These are phyloP conservation scores for Caenorhabditis sp. DNA, from an alignment of 2,888 invertebrate species.

Conservation along the genomic window DNA sequence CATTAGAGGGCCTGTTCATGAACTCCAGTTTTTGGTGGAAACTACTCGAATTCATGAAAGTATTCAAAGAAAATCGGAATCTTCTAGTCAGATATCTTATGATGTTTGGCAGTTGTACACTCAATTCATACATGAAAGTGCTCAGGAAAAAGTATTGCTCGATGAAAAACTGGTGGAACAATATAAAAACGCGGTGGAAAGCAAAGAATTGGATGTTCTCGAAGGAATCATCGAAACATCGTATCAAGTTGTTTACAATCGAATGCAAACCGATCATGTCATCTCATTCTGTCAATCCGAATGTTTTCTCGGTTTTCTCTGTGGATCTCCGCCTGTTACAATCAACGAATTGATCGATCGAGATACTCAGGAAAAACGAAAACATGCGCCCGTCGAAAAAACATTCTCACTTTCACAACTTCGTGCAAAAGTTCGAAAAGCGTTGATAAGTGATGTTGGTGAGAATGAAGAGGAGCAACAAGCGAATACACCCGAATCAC, in stretches of 20 bases:
- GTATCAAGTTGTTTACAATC: constrained; percentile 62
- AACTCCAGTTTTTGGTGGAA: constrained; percentile 63
- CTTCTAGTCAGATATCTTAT: constrained; percentile 46
- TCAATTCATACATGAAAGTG: constrained; percentile 61
- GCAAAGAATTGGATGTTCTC: constrained; percentile 32
- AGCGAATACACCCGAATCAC: constrained; percentile 25
- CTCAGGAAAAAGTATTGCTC: constrained; percentile 55
- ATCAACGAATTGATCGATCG: constrained; percentile 60
- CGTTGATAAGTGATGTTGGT: constrained; percentile 33
- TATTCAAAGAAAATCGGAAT: constrained; percentile 51
- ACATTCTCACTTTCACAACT: constrained; percentile 37
- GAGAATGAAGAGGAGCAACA: constrained; percentile 10
- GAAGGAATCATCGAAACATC: constrained; percentile 57
- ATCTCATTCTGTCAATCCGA: constrained; percentile 69
- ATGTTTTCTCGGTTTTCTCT: constrained; percentile 62
- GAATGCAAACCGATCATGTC: constrained; percentile 62
- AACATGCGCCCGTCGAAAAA: constrained; percentile 12
- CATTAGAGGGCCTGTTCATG: constrained; percentile 60
- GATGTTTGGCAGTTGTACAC: constrained; percentile 67
- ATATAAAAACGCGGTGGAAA: constrained; percentile 43
- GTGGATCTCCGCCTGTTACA: constrained; percentile 63
- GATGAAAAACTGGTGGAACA: constrained; percentile 32
- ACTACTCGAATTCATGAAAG: constrained; percentile 59
- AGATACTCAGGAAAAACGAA: constrained; percentile 11
- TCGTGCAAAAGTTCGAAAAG: constrained; percentile 32